These are phyloP conservation scores for Carlito syrichta DNA, from an alignment of 2,113 vertebrate species.

Conservation along the genomic window DNA sequence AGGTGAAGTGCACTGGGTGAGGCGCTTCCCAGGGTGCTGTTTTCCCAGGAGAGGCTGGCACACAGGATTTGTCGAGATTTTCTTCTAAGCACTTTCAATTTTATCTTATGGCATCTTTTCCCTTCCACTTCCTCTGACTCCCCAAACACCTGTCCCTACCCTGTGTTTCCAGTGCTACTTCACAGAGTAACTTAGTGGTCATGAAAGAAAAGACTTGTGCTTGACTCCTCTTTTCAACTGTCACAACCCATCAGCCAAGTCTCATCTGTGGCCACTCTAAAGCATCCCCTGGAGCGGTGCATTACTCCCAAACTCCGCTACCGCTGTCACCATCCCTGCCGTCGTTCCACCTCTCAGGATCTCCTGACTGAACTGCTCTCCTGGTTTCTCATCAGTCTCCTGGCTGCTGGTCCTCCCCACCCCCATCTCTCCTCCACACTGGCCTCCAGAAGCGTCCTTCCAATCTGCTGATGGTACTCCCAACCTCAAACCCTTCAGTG, in stretches of 20 bases:
- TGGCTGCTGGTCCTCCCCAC: not conserved
- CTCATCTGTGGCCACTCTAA: not conserved
- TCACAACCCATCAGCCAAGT: not conserved
- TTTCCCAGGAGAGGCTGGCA: too few species aligned
- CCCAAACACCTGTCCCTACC: not conserved
- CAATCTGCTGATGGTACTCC: not conserved
- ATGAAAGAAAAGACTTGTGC: not conserved
- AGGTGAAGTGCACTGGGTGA: not conserved
- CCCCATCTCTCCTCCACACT: accelerated
- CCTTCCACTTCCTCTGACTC: not conserved
- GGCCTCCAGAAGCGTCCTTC: not conserved
- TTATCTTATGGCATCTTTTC: not conserved
- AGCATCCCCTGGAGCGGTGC: not conserved
- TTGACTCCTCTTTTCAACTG: not conserved
- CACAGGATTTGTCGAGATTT: not conserved
- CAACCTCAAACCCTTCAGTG: not conserved
- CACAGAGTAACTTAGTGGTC: not conserved
- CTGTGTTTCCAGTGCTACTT: not conserved
- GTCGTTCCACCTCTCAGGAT: not conserved
- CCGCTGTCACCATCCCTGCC: not conserved
- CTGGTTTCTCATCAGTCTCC: not conserved
- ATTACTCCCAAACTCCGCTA: not conserved
- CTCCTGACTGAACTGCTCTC: not conserved
- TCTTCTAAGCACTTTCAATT: not conserved
- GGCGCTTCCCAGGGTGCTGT: not conserved